phyloP scores from a whole-genome alignment of 1,140 invertebrate genomes.

The Drosophila miranda region DNA sequence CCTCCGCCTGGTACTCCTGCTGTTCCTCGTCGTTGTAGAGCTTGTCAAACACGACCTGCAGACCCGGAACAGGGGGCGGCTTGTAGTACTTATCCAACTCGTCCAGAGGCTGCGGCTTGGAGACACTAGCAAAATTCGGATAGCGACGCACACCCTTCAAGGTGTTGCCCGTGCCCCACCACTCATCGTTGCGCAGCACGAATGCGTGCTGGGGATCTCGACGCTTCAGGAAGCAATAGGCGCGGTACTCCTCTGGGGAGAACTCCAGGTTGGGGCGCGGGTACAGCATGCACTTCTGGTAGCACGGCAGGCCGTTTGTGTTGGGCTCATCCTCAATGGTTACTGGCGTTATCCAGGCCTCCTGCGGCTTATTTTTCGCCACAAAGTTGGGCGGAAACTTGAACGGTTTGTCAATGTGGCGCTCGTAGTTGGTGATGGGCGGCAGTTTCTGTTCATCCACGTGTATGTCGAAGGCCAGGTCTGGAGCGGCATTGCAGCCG shows the following conservation, averaged over 20 bases:
- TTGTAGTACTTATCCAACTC: conserved; percentile 56
- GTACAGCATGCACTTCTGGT: conserved; percentile 73
- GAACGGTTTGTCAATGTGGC: conserved; percentile 58
- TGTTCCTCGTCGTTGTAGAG: conserved; percentile 64
- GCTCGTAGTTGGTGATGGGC: conserved; percentile 54
- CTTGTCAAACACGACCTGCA: conserved; percentile 27
- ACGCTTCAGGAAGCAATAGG: conserved; percentile 50
- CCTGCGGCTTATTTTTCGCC: conserved; percentile 46
- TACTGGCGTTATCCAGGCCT: conserved; percentile 63
- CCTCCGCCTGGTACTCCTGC: conserved; percentile 68
- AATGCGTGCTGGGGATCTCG: conserved; percentile 43
- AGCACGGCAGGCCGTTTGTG: conserved; percentile 50
- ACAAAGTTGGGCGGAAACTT: conserved; percentile 56
- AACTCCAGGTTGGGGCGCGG: conserved; percentile 70
- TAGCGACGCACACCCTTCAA: no score
- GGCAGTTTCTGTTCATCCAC: conserved; percentile 59
- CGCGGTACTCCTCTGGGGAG: conserved; percentile 65
- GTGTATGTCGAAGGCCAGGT: conserved; percentile 69
- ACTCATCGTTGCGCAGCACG: conserved; percentile 43
- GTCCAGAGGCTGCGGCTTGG: conserved; percentile 42
- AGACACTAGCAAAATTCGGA: conserved; percentile 62
- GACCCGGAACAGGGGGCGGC: conserved; percentile 2
- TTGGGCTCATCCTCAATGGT: conserved; percentile 66
- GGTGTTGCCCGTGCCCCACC: conserved; percentile 59
- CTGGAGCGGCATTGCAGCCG: conserved; percentile 16